Evolutionary conservation across 2,113 vertebrate species (phyloP), one percentile per base, ranked within the genome.

Genomic region (Miniopterus natalensis): DNA sequence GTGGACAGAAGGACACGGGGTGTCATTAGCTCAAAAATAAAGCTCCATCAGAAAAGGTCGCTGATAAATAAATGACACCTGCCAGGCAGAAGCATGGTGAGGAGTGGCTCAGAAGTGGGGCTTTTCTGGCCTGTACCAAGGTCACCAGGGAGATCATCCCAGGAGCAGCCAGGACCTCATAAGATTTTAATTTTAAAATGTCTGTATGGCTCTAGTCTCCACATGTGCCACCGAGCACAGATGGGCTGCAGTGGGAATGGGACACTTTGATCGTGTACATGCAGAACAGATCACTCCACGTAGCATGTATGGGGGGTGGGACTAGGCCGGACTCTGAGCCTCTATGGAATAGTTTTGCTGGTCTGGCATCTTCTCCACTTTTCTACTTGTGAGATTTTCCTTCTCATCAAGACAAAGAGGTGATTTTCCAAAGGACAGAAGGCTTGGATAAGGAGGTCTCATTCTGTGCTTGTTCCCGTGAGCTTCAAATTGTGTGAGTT

Each of bases 21-120:
- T 95, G 51, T 92, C 95, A 96, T 92, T 95, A 92, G 96, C 97
- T 94, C 80, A 95, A 85, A 97, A 97, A 88, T 61, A 15, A 2
- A 96, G 84, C 78, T 1, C 3, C 89, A 63, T 96, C 79, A 71
- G 85, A 83, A 98, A 98, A 98, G 95, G 96, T 97, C 97, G 93
- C 96, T 92, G 63, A 90, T 94, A 91, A 95, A 95, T 96, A 97
- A 90, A n/a, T 61, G 92, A 83, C 92, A 95, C 65, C 77, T 94
- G 95, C 75, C 90, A 75, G 94, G 95, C 85, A 8, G 94, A 95
- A 13, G 40, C 74, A 84, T 21, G 8, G 45, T 27, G 21, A 57
- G 92, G 93, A 88, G 4, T 2, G 8, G 90, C 73, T 85, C 68
- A 4, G 66, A 94, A 97, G 71, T 9, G 59, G 36, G 78, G 93